phyloP scores from a whole-genome alignment of 2,113 vertebrate genomes.

The Triplophysa rosa region DNA sequence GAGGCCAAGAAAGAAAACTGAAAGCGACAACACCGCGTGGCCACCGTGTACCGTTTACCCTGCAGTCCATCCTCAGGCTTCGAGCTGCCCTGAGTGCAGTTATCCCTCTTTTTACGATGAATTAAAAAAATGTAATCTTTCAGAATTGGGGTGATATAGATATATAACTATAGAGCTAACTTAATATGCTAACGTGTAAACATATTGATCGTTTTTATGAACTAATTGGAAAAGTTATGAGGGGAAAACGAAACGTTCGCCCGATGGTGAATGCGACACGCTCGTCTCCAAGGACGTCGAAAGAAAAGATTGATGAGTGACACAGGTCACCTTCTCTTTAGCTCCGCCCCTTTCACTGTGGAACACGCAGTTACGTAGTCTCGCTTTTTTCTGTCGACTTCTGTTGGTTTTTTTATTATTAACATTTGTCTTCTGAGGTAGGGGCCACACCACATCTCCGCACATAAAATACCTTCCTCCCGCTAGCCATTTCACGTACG shows the following conservation, averaged over 20 bases:
- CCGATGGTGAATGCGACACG: neutral
- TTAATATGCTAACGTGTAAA: conserved; percentile 17
- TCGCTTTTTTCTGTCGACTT: neutral
- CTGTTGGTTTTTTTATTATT: neutral
- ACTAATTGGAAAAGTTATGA: conserved; percentile 7
- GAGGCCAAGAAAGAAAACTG: conserved; percentile 94
- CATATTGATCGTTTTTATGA: conserved; percentile 27
- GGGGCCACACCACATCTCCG: neutral
- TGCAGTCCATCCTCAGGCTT: conserved; percentile 40
- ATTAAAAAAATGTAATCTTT: conserved; percentile 16
- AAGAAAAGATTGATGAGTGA: neutral
- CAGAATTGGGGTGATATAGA: conserved; percentile 41
- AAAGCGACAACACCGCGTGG: conserved; percentile 35
- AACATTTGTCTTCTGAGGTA: neutral
- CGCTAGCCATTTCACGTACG: neutral
- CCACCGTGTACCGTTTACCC: conserved; percentile 30
- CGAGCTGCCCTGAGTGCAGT: conserved; percentile 50
- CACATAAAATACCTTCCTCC: neutral
- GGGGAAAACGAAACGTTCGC: neutral
- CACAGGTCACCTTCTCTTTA: neutral
- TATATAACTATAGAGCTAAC: conserved; percentile 32
- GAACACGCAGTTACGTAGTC: neutral
- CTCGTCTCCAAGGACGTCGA: neutral
- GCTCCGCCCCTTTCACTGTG: neutral
- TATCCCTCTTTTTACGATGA: conserved; percentile 48